Base-by-base conservation (phyloP, 2,797 vertebrate species). In the Anabacerthia variegaticeps region DNA sequence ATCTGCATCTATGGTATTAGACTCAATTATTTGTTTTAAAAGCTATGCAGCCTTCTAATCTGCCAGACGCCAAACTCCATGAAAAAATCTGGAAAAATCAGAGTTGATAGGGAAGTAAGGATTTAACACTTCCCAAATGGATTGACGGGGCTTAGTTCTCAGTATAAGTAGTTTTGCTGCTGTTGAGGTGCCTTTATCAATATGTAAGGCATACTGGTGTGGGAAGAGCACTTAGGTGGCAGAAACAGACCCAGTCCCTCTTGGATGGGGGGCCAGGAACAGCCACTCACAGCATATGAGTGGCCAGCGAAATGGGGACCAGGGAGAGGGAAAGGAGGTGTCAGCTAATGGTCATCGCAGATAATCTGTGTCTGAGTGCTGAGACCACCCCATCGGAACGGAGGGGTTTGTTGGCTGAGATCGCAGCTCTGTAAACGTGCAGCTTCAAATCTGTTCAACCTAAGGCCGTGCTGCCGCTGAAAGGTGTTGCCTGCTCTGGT, bases 151-250 rank as follows among this genome's bases (percentile, higher is more conserved):
- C 72, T 72, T 72, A 72, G 27, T 58, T 79, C 56, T 74, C 30
- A 13, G 6, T 39, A 10, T 23, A 63, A 78, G 74, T 36, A n/a
- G 27, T 76, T 93, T 61, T 51, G 46, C 54, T 39, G n/a, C n/a
- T 68, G 54, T 77, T 46, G 65, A 74, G 49, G 46, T 72, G 34
- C 39, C 78, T 54, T 84, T 34, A 37, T 59, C 13, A 27, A 39
- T 43, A 66, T 0, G 2, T 32, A 41, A 1, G 1, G 30, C 24
- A 13, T 46, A 26, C 6, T 0, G 1, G 36, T 24, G 16, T 1
- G 5, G 48, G 37, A 86, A 54, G 46, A 51, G 10, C 15, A 51
- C 18, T 23, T 24, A 15, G 28, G 14, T 21, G 43, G 36, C 54
- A 61, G 76, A 61, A 79, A 59, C 22, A 61, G 37, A 41, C 21